Conservation (phyloP, 2,113 vertebrate species). For the Balaeniceps rex region DNA sequence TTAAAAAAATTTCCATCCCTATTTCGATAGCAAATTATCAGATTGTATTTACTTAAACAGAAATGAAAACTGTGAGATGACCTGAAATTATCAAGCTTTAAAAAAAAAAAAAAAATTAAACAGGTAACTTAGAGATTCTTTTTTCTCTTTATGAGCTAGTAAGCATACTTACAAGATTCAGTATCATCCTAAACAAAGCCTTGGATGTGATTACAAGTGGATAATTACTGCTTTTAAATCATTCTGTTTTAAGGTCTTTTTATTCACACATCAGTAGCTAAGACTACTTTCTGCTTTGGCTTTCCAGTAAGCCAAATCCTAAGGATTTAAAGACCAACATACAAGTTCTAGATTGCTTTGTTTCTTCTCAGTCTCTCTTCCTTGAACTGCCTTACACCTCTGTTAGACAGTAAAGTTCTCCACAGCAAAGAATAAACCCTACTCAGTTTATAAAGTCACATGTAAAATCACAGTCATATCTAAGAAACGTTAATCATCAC, state of each 20-base stretch:
- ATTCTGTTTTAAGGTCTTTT: neutral
- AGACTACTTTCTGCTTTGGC: neutral
- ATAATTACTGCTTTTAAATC: neutral
- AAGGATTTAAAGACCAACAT: neutral
- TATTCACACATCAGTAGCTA: neutral
- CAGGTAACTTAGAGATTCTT: neutral
- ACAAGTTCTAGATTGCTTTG: neutral
- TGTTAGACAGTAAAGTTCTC: neutral
- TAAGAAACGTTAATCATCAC: neutral
- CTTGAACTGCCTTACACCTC: neutral
- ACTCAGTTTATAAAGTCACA: neutral
- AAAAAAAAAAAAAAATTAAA: neutral
- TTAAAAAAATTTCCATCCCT: neutral
- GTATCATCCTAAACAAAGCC: neutral
- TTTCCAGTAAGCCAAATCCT: neutral
- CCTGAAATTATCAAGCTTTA: neutral
- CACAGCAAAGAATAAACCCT: neutral
- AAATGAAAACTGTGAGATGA: neutral
- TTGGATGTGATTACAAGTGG: neutral
- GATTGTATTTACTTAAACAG: neutral
- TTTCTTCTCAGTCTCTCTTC: neutral
- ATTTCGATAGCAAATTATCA: neutral
- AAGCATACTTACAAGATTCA: neutral
- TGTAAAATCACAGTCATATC: neutral
- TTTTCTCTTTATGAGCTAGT: neutral